phyloP scores from a whole-genome alignment of 92 coral and sea anemone genomes.

The Porites rus region DNA sequence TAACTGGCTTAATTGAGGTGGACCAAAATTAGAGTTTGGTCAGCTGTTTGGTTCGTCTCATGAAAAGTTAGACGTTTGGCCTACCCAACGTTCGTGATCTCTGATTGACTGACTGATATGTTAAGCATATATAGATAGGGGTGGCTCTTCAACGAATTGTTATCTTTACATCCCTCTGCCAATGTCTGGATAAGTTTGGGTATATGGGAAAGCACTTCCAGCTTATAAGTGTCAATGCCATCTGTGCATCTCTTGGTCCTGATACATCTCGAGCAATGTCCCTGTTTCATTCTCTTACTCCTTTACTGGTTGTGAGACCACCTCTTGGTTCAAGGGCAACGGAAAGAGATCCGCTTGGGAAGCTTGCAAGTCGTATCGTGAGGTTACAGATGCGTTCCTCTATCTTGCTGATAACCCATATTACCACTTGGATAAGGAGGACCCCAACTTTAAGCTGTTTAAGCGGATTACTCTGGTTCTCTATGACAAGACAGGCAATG shows the following conservation, averaged over 20 bases:
- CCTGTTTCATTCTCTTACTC: neutral
- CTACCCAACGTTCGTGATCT: too few relatives aligned
- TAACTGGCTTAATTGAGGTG: too few relatives aligned
- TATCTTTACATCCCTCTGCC: neutral
- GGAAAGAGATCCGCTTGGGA: slow-evolving; percentile 43
- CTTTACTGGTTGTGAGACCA: slow-evolving; percentile 35
- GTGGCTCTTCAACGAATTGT: neutral
- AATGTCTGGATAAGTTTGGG: neutral
- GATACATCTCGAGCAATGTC: neutral
- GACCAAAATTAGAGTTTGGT: too few relatives aligned
- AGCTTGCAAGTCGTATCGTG: neutral
- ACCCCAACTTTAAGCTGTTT: neutral
- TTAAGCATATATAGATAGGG: too few relatives aligned
- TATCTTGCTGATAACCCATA: neutral
- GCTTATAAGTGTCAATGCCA: neutral
- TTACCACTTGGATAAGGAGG: neutral
- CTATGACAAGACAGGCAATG: neutral
- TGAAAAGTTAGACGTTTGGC: too few relatives aligned
- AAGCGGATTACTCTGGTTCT: neutral
- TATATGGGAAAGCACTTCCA: neutral
- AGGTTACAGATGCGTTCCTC: slow-evolving; percentile 22
- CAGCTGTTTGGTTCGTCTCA: too few relatives aligned
- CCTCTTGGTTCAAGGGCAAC: slow-evolving; percentile 38
- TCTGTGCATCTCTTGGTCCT: neutral
- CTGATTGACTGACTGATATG: too few relatives aligned